Conservation (phyloP, 2,797 vertebrate genomes). For the Pseudopleuronectes americanus region DNA sequence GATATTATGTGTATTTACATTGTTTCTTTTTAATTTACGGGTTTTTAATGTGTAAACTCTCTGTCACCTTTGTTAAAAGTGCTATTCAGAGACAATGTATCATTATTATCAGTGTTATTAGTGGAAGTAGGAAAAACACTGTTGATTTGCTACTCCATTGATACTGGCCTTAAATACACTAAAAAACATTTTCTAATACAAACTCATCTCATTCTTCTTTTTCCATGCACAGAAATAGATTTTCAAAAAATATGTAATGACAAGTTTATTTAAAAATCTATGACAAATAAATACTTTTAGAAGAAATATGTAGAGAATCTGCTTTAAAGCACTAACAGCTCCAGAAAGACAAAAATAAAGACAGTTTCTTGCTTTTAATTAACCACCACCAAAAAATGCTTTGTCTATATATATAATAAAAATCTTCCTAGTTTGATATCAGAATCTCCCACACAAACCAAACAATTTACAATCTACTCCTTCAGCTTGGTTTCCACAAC, state of each 20-base stretch:
- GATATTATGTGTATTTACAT: no score
- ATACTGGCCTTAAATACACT: neutral
- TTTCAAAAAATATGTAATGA: constrained; percentile 68
- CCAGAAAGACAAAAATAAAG: constrained; percentile 34
- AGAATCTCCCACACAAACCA: constrained; percentile 20
- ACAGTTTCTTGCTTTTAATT: constrained; percentile 19
- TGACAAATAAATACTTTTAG: constrained; percentile 70
- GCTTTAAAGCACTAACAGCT: constrained; percentile 20
- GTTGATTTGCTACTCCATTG: neutral
- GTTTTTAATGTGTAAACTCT: no score
- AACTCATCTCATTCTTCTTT: constrained; percentile 61
- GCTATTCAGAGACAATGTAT: no score
- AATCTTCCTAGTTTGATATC: neutral
- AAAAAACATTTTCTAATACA: constrained; percentile 35
- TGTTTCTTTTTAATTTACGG: no score
- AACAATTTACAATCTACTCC: constrained; percentile 9
- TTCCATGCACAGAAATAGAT: constrained; percentile 64
- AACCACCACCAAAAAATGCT: neutral
- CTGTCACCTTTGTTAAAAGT: no score
- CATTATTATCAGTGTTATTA: no score
- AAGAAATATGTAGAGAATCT: constrained; percentile 51
- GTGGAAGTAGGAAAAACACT: neutral
- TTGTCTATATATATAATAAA: neutral
- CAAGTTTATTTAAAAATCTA: constrained; percentile 52
- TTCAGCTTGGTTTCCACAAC: constrained; percentile 13